Percentiles rank a stretch among this genome's conserved stretches.
phyloP scores from a whole-genome alignment of 1,140 invertebrate species.

The Chionoecetes opilio region DNA sequence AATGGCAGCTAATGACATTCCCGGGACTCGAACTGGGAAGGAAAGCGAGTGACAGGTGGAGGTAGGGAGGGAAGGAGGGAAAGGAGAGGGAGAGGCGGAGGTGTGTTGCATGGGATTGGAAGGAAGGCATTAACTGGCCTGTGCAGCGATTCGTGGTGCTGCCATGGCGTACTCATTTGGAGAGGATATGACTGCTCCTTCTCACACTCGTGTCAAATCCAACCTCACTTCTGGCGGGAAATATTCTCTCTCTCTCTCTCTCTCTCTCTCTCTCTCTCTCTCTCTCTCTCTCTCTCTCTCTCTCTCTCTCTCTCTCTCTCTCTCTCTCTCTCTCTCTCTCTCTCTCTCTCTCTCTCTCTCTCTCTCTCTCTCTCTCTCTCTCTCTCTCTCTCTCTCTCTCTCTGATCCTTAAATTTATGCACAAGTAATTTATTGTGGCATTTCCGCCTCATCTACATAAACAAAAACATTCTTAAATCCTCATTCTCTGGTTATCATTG shows the following conservation, averaged over 20 bases:
- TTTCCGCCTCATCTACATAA: too few species aligned
- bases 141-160: too few species aligned
- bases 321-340: background rate
- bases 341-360: conserved; percentile 56
- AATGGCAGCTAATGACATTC: too few species aligned
- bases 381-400: background rate
- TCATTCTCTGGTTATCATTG: too few species aligned
- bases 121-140: too few species aligned
- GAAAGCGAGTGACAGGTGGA: background rate
- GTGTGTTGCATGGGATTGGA: too few species aligned
- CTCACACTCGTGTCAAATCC: background rate
- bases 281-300: conserved; percentile 42
- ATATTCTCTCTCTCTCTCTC: background rate
- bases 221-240: background rate
- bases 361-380: conserved; percentile 50
- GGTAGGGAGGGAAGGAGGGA: background rate
- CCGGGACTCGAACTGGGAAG: background rate
- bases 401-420: conserved; percentile 35
- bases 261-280: background rate
- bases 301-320: conserved; percentile 45
- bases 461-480: too few species aligned
- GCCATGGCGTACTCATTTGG: too few species aligned
- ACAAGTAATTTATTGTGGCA: too few species aligned
- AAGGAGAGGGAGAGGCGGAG: background rate
- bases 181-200: background rate